These are phyloP conservation scores for Magallana nippona DNA, from an alignment of 2,888 invertebrate species.

Conservation along the genomic window DNA sequence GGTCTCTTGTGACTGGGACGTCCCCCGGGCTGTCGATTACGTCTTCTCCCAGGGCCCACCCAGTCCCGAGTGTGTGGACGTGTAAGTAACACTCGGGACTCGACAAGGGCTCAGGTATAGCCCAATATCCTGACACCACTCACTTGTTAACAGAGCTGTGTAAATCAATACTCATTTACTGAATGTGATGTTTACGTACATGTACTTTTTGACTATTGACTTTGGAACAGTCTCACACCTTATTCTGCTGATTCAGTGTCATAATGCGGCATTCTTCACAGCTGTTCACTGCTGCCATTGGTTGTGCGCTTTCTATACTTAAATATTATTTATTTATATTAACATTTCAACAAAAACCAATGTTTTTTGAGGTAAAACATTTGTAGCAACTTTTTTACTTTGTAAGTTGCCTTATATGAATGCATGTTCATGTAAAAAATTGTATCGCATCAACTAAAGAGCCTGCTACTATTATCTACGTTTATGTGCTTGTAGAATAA, in stretches of 20 bases:
- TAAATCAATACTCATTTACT: conserved; percentile 22
- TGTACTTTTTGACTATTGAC: background rate
- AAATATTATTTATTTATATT: conserved; percentile 14
- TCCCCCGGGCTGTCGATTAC: conserved; percentile 85
- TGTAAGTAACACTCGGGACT: conserved; percentile 43
- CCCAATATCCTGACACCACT: background rate
- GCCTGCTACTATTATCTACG: background rate
- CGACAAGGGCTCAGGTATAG: background rate
- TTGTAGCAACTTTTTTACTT: background rate
- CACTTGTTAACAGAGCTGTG: background rate
- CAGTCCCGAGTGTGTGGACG: conserved; percentile 73
- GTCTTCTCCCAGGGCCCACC: conserved; percentile 59
- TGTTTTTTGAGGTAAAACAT: background rate
- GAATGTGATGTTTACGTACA: background rate
- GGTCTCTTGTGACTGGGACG: conserved; percentile 85
- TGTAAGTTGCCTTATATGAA: background rate
- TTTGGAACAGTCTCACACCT: background rate
- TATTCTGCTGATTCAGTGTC: conserved; percentile 7
- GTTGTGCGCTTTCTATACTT: conserved; percentile 3
- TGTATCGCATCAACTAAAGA: background rate
- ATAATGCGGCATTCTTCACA: background rate
- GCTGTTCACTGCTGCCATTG: background rate
- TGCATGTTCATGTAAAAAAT: background rate
- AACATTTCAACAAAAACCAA: background rate
- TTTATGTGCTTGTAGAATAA: conserved; percentile 13